Evolutionary conservation across 2,888 invertebrate genomes (phyloP).

Genomic region (Kuschelorhynchus macadamiae): DNA sequence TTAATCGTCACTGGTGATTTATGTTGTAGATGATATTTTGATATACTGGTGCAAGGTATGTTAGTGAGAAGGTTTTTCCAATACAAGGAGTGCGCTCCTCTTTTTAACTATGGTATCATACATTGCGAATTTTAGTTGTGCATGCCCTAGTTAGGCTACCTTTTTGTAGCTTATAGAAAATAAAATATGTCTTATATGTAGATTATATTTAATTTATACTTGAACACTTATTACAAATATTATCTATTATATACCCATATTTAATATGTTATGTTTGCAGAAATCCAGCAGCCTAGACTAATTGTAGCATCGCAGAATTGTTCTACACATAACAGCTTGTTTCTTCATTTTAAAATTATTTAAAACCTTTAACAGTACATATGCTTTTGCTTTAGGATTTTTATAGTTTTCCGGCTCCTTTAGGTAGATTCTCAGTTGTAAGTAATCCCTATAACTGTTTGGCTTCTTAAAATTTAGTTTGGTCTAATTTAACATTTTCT

Average conservation of each 20-base stretch:
- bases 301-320: conserved; percentile 68
- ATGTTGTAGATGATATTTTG: background rate
- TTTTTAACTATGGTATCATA: too few species aligned
- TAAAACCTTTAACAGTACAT: conserved; percentile 57
- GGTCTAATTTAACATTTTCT: conserved; percentile 15
- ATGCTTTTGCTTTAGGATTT: conserved; percentile 55
- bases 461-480: conserved; percentile 20
- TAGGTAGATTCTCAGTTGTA: conserved; percentile 52
- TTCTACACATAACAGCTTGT: conserved; percentile 67
- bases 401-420: conserved; percentile 45
- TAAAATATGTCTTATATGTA: conserved; percentile 53
- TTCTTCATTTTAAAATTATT: conserved; percentile 55
- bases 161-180: conserved; percentile 65
- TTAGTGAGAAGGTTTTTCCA: too few species aligned
- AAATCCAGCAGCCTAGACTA: conserved; percentile 67
- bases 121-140: conserved; percentile 7
- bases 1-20: too few species aligned
- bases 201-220: conserved; percentile 51
- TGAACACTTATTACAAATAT: conserved; percentile 51
- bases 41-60: too few species aligned
- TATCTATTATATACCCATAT: conserved; percentile 62
- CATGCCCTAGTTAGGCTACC: conserved; percentile 42
- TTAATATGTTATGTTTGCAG: conserved; percentile 68
- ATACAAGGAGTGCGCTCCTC: too few species aligned
- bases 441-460: conserved; percentile 47